Conservation (phyloP, 2,888 invertebrate species). For the Anoplius nigerrimus region DNA sequence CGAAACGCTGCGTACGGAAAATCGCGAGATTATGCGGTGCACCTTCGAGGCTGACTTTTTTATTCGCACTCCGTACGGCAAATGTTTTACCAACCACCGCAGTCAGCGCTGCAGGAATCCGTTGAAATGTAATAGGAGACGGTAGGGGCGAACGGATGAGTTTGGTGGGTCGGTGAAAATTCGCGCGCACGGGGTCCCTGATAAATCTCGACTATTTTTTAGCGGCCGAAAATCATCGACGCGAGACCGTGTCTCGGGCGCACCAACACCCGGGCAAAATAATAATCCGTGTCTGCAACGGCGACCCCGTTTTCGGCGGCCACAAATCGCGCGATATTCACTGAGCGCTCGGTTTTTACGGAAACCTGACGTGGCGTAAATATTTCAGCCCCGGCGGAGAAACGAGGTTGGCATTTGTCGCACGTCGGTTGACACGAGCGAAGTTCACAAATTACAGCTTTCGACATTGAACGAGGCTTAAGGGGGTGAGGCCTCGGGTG, state of each 20-base stretch:
- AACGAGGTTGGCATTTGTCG: constrained; percentile 27
- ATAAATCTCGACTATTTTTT: neutral
- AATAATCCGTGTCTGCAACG: constrained; percentile 16
- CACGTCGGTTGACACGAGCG: constrained; percentile 29
- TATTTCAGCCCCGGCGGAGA: constrained; percentile 26
- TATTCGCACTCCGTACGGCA: too few species aligned
- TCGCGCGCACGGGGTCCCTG: neutral
- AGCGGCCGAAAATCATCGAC: neutral
- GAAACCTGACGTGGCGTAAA: constrained; percentile 30
- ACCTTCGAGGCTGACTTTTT: too few species aligned
- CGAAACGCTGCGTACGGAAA: too few species aligned
- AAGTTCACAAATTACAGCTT: constrained; percentile 41
- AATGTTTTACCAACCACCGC: too few species aligned
- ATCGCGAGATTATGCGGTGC: too few species aligned
- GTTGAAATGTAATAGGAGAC: too few species aligned
- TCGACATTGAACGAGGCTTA: constrained; percentile 14
- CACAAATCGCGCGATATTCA: constrained; percentile 41
- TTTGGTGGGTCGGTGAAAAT: neutral
- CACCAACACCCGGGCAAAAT: constrained; percentile 20
- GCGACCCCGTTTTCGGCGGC: neutral
- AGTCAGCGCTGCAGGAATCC: too few species aligned
- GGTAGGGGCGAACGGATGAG: too few species aligned
- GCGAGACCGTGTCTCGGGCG: constrained; percentile 18
- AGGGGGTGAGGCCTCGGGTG: neutral
- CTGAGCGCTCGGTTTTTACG: constrained; percentile 17